These are phyloP conservation scores for Palythoa caribaeorum DNA, from an alignment of 92 coral and sea anemone genomes.

Conservation along the genomic window DNA sequence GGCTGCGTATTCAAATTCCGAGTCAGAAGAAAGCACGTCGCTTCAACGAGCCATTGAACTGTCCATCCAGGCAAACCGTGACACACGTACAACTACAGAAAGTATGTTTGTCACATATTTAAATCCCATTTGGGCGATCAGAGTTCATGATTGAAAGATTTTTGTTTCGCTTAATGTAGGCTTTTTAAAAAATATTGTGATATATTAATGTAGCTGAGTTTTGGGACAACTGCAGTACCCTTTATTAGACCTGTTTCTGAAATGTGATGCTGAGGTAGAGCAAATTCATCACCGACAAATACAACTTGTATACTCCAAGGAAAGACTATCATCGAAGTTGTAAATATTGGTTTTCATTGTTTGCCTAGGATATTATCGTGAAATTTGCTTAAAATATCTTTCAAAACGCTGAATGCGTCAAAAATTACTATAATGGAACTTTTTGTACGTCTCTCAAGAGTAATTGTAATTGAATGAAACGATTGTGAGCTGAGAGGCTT, in stretches of 20 bases:
- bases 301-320: neutral
- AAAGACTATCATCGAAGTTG: slow-evolving; percentile 1
- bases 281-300: slow-evolving; percentile 10
- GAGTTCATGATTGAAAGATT: too few relatives aligned
- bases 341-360: neutral
- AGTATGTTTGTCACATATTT: neutral
- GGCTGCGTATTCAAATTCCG: slow-evolving; percentile 36
- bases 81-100: neutral
- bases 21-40: slow-evolving; percentile 75
- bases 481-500: too few relatives aligned
- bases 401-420: neutral
- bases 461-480: too few relatives aligned
- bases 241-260: too few relatives aligned
- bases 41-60: slow-evolving; percentile 93
- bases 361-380: neutral
- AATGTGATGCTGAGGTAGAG: neutral
- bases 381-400: neutral
- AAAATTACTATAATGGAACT: neutral
- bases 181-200: too few relatives aligned
- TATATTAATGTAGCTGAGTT: too few relatives aligned
- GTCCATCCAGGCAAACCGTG: slow-evolving; percentile 72
- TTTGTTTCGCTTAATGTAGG: too few relatives aligned
- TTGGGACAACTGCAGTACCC: too few relatives aligned
- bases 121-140: too few relatives aligned
- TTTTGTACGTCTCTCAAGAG: neutral